Evolutionary conservation across 1,140 invertebrate genomes (phyloP), one percentile per base, ranked within the genome.

Genomic region (Trichogramma pretiosum): DNA sequence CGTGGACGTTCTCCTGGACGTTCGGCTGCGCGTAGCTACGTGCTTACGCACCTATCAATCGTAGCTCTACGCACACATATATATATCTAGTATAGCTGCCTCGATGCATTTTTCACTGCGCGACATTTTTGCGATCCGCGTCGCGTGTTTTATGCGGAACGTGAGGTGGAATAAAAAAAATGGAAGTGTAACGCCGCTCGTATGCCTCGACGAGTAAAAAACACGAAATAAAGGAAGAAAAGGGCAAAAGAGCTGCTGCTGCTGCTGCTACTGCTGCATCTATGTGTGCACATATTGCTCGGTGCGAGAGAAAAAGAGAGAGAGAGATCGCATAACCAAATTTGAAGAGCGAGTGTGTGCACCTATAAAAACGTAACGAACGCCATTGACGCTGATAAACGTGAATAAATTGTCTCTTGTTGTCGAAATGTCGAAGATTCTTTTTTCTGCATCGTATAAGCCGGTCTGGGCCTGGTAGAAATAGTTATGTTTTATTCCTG

Each of bases 91-190:
- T n/a, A n/a, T n/a, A n/a, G n/a, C n/a, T 57, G 55, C 52, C 50
- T 34, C 30, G 46, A 52, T 52, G 56, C 56, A 56, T 46, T 54
- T 63, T 62, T 62, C 59, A 63, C n/a, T n/a, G n/a, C 56, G 60
- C 55, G 52, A 59, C 56, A 56, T 53, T 44, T n/a, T n/a, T n/a
- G n/a, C n/a, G n/a, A n/a, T n/a, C n/a, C n/a, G n/a, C n/a, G n/a
- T n/a, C n/a, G n/a, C 34, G 13, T 30, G 38, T n/a, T 28, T 11
- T 42, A 38, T 39, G 32, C 44, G 47, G 46, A 56, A 53, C 50
- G 56, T 52, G 50, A 54, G 48, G 47, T 44, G 37, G 50, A 56
- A 56, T 56, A 51, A 55, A 59, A n/a, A n/a, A n/a, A 59, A 59
- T 55, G 51, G 49, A 55, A 56, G 48, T 56, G 53, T 56, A 53